Evolutionary conservation across 37 sponge, comb jelly and placozoan species (phyloP).

Genomic region (Theonella swinhoei): DNA sequence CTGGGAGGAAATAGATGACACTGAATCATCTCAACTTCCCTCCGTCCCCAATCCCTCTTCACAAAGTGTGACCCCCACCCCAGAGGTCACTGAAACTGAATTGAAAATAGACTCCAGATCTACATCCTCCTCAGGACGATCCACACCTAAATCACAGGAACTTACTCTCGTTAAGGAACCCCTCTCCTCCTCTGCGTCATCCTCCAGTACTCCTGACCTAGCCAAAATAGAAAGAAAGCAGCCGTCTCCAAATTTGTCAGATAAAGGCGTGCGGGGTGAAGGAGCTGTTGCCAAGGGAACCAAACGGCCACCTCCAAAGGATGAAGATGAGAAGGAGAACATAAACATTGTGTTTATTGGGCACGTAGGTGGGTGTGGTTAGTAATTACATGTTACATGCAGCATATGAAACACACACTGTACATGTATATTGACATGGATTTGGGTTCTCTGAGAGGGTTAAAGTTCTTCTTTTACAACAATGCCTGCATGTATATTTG

Average conservation of each 20-base stretch:
- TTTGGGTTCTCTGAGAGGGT: background rate
- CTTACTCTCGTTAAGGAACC: background rate
- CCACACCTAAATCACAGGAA: background rate
- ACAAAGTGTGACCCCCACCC: background rate
- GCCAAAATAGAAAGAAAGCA: constrained; percentile 8
- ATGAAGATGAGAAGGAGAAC: constrained; percentile 83
- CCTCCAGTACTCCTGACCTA: background rate
- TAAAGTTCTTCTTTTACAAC: background rate
- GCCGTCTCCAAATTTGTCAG: constrained; percentile 24
- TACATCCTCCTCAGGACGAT: background rate
- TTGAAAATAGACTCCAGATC: background rate
- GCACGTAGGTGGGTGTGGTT: constrained; percentile 80
- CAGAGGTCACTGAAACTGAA: background rate
- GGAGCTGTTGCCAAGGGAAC: background rate
- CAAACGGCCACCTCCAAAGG: constrained; percentile 16
- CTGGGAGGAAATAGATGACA: constrained; percentile 76
- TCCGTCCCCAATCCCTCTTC: too few species aligned
- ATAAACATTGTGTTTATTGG: constrained; percentile 98
- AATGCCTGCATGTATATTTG: background rate
- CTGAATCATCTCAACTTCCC: background rate
- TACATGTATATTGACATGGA: background rate
- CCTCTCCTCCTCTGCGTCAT: background rate
- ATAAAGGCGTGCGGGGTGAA: background rate
- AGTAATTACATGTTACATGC: background rate
- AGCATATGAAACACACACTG: background rate